Evolutionary conservation across 2,888 invertebrate genomes (phyloP).

Genomic region (Fragum fragum): DNA sequence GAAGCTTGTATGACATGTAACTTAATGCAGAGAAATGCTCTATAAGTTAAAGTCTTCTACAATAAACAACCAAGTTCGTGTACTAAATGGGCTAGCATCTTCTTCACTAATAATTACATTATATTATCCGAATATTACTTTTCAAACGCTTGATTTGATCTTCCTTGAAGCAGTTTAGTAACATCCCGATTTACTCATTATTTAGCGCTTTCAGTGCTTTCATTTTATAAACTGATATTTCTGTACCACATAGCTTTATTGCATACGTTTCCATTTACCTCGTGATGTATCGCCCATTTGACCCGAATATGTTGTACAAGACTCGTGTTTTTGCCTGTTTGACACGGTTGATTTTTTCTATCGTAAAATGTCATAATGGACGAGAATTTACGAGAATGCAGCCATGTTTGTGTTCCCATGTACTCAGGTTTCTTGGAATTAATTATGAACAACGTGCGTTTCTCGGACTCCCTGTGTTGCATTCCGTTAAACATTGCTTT

Average conservation of each 20-base stretch:
- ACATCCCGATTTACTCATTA: too few species aligned
- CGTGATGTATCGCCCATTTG: conserved; percentile 10
- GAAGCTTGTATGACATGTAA: too few species aligned
- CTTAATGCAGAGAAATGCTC: too few species aligned
- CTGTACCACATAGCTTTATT: not conserved
- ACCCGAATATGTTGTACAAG: conserved; percentile 18
- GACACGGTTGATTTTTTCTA: conserved; percentile 19
- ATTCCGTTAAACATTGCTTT: conserved; percentile 12
- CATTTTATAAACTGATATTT: too few species aligned
- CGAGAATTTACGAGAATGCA: conserved; percentile 51
- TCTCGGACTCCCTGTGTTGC: conserved; percentile 25
- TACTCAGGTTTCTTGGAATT: conserved; percentile 42
- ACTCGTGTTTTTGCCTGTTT: conserved; percentile 21
- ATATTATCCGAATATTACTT: too few species aligned
- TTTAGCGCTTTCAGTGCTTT: too few species aligned
- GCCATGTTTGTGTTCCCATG: conserved; percentile 47
- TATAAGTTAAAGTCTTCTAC: too few species aligned
- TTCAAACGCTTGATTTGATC: too few species aligned
- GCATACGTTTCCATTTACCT: not conserved
- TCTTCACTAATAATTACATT: too few species aligned
- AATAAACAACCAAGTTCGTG: too few species aligned
- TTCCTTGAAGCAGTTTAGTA: too few species aligned
- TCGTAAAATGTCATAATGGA: conserved; percentile 30
- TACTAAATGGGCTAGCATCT: too few species aligned
- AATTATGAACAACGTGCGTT: conserved; percentile 24